Base-by-base conservation (phyloP, 2,113 vertebrate genomes). In the Taurulus bubalis region DNA sequence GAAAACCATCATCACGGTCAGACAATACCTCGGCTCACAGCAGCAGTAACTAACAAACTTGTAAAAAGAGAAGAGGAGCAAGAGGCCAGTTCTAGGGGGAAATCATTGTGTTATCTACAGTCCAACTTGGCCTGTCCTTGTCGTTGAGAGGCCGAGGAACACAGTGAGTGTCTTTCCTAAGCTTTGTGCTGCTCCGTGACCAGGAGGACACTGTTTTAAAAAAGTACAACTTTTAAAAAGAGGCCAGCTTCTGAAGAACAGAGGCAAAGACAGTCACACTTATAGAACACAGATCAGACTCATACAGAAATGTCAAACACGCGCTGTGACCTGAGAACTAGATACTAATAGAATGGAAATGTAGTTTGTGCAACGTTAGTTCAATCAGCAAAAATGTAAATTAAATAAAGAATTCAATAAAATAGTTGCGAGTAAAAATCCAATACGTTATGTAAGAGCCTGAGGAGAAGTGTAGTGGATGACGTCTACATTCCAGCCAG, bases 91-190 rank as follows among this genome's bases (percentile, higher is more conserved):
- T 85, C 84, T 59, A 10, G 26, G 14, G 75, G 79, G 75, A 89
- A 84, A 90, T 91, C 45, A 75, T 80, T 64, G 38, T 85, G 45
- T 83, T 80, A 71, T 85, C 80, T 76, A 70, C 86, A 69, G 77
- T 79, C 91, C 76, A 84, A 62, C 81, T 78, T 55, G 70, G 75
- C 65, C 67, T 78, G 68, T 79, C 73, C 73, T 86, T 65, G 64
- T 24, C 78, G 56, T 69, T 67, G 55, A 69, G 71, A 81, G 66
- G 70, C 79, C 0, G 18, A 59, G 56, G 42, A 75, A 70, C 71
- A 76, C 62, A 30, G 53, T 10, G 28, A 63, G 69, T 66, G 32
- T 86, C 60, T 62, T 81, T 79, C 65, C 63, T 8, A 79, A 80
- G 84, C 38, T 81, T 59, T 83, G 71, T 79, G 69, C 32, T 53